Percentiles rank a stretch among this genome's conserved stretches.
Conservation (phyloP, 2,888 invertebrate species). For the Melieria picta region DNA sequence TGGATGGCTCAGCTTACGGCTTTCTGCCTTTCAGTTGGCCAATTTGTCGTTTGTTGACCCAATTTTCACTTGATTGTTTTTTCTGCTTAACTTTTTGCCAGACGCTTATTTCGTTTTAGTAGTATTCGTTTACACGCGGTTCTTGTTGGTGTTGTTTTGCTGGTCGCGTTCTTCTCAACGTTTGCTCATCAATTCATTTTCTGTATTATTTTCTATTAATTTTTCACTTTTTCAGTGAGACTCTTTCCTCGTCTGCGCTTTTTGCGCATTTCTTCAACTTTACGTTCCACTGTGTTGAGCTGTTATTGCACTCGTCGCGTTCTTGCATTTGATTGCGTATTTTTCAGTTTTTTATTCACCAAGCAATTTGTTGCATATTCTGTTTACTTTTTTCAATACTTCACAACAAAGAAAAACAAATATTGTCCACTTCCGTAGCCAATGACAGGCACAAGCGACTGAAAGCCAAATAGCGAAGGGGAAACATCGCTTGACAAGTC, state of each 20-base stretch:
- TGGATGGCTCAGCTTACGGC: too few species aligned
- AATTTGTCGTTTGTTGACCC: conserved; percentile 1
- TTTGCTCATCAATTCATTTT: neutral
- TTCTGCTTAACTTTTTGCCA: too few species aligned
- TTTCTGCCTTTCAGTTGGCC: neutral
- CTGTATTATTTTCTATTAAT: neutral
- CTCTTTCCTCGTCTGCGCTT: neutral
- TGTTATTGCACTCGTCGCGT: neutral
- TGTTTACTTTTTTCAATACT: neutral
- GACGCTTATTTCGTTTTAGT: neutral
- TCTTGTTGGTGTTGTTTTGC: neutral
- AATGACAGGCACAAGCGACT: too few species aligned
- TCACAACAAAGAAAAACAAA: neutral
- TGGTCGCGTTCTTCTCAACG: neutral
- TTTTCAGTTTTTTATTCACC: neutral
- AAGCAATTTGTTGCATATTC: neutral
- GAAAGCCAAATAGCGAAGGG: too few species aligned
- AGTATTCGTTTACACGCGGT: neutral
- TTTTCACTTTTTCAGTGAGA: neutral
- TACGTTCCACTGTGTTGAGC: too few species aligned
- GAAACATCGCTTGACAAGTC: too few species aligned
- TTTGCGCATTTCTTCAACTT: neutral
- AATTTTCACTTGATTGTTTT: conserved; percentile 7
- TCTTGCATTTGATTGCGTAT: neutral
- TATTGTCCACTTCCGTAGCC: too few species aligned